Conservation (phyloP, 2,113 vertebrate genomes). For the Hylia prasina region DNA sequence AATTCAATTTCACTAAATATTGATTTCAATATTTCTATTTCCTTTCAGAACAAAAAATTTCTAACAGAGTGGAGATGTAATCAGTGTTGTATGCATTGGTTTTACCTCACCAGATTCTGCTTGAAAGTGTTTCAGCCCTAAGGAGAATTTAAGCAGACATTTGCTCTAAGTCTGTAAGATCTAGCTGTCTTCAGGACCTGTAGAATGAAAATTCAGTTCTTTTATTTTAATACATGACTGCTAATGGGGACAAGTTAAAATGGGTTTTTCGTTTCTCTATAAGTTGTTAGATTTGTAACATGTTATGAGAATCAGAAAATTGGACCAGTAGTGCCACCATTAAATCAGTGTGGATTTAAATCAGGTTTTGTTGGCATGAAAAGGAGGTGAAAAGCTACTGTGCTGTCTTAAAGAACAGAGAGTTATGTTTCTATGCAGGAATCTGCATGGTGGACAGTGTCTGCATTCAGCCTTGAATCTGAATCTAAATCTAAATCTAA, state of each 20-base stretch:
- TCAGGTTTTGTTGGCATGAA: not conserved
- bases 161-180: not conserved
- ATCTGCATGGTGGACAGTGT: not conserved
- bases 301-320: not conserved
- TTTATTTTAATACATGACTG: not conserved
- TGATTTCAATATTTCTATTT: not conserved
- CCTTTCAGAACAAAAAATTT: not conserved
- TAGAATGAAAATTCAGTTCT: not conserved
- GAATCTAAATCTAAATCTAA: not conserved
- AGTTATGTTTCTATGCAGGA: not conserved
- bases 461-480: not conserved
- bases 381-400: not conserved
- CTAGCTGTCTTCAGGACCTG: not conserved
- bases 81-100: not conserved
- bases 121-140: not conserved
- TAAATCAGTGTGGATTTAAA: not conserved
- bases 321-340: not conserved
- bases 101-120: not conserved
- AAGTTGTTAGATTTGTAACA: not conserved
- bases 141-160: not conserved
- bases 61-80: not conserved
- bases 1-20: not conserved
- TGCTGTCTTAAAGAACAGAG: not conserved
- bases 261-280: not conserved
- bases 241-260: not conserved